Conservation (phyloP, 2,888 invertebrate species). For the Zootermopsis nevadensis region DNA sequence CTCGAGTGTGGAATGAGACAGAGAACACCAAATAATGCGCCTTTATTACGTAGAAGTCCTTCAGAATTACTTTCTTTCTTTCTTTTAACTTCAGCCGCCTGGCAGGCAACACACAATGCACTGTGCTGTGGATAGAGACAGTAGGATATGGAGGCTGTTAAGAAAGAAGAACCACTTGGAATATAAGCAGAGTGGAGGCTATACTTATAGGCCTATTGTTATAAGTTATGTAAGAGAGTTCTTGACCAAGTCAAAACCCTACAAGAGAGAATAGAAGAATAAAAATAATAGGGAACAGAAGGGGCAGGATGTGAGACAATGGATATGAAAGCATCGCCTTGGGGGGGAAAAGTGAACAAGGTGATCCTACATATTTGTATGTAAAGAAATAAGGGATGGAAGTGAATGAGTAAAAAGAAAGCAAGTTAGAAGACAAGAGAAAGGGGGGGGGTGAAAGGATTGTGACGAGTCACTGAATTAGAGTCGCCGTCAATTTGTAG, state of each 20-base stretch:
- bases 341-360: conserved; percentile 31
- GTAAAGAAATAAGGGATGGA: conserved; percentile 23
- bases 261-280: conserved; percentile 10
- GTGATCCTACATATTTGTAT: conserved; percentile 24
- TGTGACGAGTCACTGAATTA: conserved; percentile 21
- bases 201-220: conserved; percentile 37
- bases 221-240: conserved; percentile 13
- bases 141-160: background rate
- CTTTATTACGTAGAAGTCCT: conserved; percentile 18
- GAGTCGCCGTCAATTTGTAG: too few relatives aligned
- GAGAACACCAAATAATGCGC: background rate
- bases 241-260: conserved; percentile 39
- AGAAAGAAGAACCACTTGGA: conserved; percentile 15
- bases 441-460: background rate
- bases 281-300: conserved; percentile 21
- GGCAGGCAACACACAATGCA: conserved; percentile 3
- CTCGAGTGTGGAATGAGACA: too few relatives aligned
- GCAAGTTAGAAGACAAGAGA: background rate
- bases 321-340: conserved; percentile 32
- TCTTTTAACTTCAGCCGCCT: conserved; percentile 16
- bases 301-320: conserved; percentile 30
- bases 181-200: conserved; percentile 4
- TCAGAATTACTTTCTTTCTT: background rate
- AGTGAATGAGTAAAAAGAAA: conserved; percentile 7
- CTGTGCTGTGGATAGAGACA: background rate